Base-by-base conservation (phyloP, 2,888 invertebrate species). In the Germaria angustata region DNA sequence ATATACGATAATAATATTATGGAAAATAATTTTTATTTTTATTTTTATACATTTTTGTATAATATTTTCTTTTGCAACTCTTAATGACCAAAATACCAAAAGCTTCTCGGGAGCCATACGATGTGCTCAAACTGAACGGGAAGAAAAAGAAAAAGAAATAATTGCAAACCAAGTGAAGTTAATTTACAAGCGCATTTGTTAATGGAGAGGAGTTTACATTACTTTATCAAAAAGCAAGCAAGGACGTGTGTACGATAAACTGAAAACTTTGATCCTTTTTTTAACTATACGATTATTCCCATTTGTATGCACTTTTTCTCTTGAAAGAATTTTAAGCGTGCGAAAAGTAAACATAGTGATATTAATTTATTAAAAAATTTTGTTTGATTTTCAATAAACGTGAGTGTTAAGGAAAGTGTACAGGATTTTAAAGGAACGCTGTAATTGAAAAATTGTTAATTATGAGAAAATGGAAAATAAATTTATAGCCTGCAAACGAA, bases 101-200 rank as follows among this genome's bases (percentile, higher is more conserved):
- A 57, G 11, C 13, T 46, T 71, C n/a, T 4, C 20, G n/a, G 51
- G 24, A 32, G 39, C 59, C 49, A 39, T 36, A 59, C 28, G 49
- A 57, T 57, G 55, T 57, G 41, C 46, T 46, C 13, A n/a, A n/a
- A n/a, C n/a, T n/a, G 11, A 46, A 22, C 7, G 8, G 4, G 17
- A 44, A 44, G 0, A 28, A 13, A 15, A 28, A 32, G 7, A 22
- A 11, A 17, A 46, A 28, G 20, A 49, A 28, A 24, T 13, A 46
- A 71, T 24, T 59, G 36, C n/a, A 46, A 22, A 17, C 15, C 46
- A 71, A 49, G 7, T 41, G 34, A 20, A 73, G 53, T 44, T 63
- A 75, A 75, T 65, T 24, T 34, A n/a, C 13, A 55, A 65, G 24
- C 36, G 13, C 41, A 34, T 53, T 73, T 73, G 46, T 65, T 75